Evolutionary conservation across 2,888 invertebrate species (phyloP).

Genomic region (Drosophila fungiperda): DNA sequence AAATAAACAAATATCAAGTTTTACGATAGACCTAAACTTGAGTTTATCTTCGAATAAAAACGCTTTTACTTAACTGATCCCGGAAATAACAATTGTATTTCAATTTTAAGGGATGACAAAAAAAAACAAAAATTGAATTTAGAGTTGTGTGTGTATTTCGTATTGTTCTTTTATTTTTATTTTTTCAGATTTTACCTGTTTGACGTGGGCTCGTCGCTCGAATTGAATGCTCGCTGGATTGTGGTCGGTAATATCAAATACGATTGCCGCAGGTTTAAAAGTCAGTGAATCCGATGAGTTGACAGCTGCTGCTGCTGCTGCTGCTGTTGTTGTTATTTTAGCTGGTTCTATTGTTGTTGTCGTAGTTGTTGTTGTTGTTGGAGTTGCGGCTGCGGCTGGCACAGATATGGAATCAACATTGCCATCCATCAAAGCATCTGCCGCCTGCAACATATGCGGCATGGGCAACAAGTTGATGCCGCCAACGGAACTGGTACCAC

Average conservation of each 20-base stretch:
- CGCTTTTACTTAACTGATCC: not conserved
- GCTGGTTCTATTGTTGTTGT: not conserved
- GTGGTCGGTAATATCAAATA: constrained; percentile 79
- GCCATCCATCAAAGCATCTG: constrained; percentile 80
- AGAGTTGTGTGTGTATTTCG: not conserved
- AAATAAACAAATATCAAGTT: not conserved
- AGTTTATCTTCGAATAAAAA: not conserved
- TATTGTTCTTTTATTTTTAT: too few species aligned
- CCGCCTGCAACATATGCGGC: constrained; percentile 67
- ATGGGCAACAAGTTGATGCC: constrained; percentile 39
- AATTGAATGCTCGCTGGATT: constrained; percentile 83
- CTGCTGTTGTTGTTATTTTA: constrained; percentile 2
- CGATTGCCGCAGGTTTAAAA: not conserved
- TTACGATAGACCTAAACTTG: not conserved
- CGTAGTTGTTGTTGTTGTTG: not conserved
- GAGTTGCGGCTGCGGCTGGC: constrained; percentile 69
- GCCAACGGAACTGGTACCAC: constrained; percentile 9
- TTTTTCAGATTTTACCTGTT: constrained; percentile 77
- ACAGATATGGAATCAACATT: constrained; percentile 83
- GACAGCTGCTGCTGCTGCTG: constrained; percentile 14
- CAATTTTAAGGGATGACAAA: not conserved
- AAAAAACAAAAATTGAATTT: not conserved
- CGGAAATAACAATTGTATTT: not conserved
- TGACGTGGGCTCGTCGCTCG: constrained; percentile 84
- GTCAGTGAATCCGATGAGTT: not conserved